These are phyloP conservation scores for Hyperoplus lanceolatus DNA, from an alignment of 2,797 vertebrate genomes.

Conservation along the genomic window DNA sequence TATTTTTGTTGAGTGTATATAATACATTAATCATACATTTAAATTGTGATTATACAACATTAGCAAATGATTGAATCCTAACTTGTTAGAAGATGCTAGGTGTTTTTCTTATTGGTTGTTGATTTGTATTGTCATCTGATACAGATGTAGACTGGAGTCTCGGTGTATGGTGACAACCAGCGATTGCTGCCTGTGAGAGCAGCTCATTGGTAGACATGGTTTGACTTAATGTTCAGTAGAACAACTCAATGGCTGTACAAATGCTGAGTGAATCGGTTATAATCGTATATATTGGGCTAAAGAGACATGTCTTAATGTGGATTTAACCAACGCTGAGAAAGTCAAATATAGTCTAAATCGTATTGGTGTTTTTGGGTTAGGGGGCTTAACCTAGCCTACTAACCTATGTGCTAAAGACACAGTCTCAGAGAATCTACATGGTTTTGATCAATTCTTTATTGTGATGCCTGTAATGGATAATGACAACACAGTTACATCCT, in stretches of 20 bases:
- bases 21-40: neutral
- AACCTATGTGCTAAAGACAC: neutral
- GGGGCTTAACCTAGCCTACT: neutral
- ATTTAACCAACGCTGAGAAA: slow-evolving; percentile 21
- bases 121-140: neutral
- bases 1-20: too few relatives aligned
- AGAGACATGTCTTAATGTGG: neutral
- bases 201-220: neutral
- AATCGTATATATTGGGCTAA: neutral
- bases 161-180: neutral
- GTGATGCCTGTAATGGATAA: slow-evolving; percentile 30
- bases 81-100: neutral
- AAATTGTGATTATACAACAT: neutral
- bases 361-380: slow-evolving; percentile 21
- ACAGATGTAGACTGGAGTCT: neutral
- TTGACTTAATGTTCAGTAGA: neutral
- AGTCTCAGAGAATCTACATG: neutral
- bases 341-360: slow-evolving; percentile 33
- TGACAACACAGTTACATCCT: slow-evolving; percentile 31
- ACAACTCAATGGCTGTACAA: neutral
- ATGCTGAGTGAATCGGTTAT: slow-evolving; percentile 4
- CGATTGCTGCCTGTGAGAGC: neutral
- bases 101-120: neutral
- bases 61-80: neutral
- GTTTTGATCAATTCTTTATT: slow-evolving; percentile 1